phyloP scores from a whole-genome alignment of 1,140 invertebrate species.

The Diplogasteroides magnus region DNA sequence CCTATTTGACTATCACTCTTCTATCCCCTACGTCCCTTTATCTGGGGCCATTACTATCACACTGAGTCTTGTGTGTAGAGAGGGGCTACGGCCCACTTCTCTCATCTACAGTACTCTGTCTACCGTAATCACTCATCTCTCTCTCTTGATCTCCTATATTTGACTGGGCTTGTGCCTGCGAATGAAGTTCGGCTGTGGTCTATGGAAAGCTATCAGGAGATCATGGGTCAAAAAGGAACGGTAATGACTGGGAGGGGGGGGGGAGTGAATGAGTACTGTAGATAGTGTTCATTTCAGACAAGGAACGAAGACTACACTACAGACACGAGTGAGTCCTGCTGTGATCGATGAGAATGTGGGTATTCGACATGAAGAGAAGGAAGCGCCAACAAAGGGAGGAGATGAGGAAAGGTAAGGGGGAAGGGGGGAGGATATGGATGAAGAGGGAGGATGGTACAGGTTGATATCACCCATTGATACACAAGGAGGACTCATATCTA shows the following conservation, averaged over 20 bases:
- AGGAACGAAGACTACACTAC: not conserved
- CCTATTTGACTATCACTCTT: too few species aligned
- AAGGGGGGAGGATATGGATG: slow-evolving; percentile 8
- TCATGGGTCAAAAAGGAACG: too few species aligned
- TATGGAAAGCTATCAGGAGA: too few species aligned
- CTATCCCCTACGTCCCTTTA: too few species aligned
- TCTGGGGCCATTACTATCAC: slow-evolving; percentile 8
- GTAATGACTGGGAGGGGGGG: slow-evolving; percentile 12
- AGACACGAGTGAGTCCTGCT: not conserved
- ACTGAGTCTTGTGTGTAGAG: slow-evolving; percentile 2
- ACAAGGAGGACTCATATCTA: too few species aligned
- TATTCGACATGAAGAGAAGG: slow-evolving; percentile 1
- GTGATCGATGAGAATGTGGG: not conserved
- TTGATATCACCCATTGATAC: too few species aligned
- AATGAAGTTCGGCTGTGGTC: too few species aligned
- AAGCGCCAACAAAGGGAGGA: slow-evolving; percentile 11
- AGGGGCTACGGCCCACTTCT: not conserved
- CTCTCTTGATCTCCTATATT: too few species aligned
- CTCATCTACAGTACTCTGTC: slow-evolving; percentile 25
- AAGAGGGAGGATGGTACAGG: slow-evolving; percentile 12
- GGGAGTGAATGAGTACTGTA: slow-evolving; percentile 13
- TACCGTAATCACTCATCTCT: slow-evolving; percentile 23
- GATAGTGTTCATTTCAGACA: not conserved
- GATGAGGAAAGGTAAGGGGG: slow-evolving; percentile 28
- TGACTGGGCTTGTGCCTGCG: too few species aligned